Percentiles rank a stretch among this genome's conserved stretches.
Evolutionary conservation across 2,797 vertebrate genomes (phyloP).

Genomic region (Rhincodon typus): DNA sequence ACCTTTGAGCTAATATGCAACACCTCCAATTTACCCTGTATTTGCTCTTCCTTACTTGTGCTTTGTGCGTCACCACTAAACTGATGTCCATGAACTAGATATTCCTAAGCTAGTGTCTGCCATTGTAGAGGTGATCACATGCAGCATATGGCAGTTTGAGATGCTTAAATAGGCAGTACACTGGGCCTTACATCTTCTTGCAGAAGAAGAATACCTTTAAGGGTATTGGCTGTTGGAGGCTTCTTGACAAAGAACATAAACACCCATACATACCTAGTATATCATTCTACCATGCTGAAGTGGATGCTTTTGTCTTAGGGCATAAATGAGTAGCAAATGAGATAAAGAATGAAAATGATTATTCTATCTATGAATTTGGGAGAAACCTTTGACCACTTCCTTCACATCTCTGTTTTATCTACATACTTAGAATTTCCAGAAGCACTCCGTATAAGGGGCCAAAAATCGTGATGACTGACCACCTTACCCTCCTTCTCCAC

Average conservation of each 20-base stretch:
- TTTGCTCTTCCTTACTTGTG: background rate
- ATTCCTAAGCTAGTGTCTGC: background rate
- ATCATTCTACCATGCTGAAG: background rate
- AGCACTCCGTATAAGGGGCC: background rate
- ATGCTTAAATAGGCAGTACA: background rate
- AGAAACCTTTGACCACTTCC: background rate
- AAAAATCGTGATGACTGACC: background rate
- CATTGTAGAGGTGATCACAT: background rate
- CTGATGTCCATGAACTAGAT: background rate
- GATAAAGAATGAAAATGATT: background rate
- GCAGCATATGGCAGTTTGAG: background rate
- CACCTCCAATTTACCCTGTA: background rate
- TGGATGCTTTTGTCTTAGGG: background rate
- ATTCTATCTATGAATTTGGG: background rate
- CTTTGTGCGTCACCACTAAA: background rate
- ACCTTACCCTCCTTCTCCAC: background rate
- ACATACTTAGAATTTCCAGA: background rate
- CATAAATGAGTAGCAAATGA: background rate
- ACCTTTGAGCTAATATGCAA: background rate
- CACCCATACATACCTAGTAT: background rate
- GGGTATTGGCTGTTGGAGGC: background rate
- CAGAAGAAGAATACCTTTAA: background rate
- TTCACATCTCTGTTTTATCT: background rate
- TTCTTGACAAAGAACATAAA: background rate
- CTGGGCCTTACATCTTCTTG: background rate